Conservation (phyloP, 2,113 vertebrate genomes). For the Hyperopisus bebe region DNA sequence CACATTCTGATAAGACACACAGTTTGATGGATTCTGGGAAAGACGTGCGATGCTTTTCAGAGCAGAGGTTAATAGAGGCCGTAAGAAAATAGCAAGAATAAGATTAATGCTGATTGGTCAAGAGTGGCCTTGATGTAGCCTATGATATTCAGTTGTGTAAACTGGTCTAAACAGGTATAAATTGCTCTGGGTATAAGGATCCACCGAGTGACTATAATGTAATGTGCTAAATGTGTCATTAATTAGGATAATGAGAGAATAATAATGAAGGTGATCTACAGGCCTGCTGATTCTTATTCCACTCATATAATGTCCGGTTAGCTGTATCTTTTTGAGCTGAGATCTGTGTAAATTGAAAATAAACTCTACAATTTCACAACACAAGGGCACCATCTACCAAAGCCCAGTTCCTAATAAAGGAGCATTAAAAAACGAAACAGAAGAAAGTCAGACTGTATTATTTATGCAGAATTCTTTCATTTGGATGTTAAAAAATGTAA, state of each 20-base stretch:
- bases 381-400: not conserved
- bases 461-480: not conserved
- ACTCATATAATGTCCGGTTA: not conserved
- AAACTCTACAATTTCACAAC: not conserved
- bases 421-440: not conserved
- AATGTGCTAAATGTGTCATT: conserved; percentile 12
- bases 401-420: not conserved
- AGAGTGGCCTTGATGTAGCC: not conserved
- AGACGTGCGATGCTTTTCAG: not conserved
- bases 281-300: not conserved
- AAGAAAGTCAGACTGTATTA: not conserved
- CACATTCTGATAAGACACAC: not conserved
- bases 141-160: not conserved
- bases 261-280: not conserved
- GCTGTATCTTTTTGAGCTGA: conserved; percentile 12
- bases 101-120: not conserved
- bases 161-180: not conserved
- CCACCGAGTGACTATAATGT: not conserved
- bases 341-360: not conserved
- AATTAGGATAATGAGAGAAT: not conserved
- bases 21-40: not conserved
- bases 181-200: not conserved
- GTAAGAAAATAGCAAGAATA: not conserved
- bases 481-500: not conserved
- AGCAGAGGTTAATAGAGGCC: not conserved